Evolutionary conservation across 2,113 vertebrate genomes (phyloP).

Genomic region (Coturnix japonica): DNA sequence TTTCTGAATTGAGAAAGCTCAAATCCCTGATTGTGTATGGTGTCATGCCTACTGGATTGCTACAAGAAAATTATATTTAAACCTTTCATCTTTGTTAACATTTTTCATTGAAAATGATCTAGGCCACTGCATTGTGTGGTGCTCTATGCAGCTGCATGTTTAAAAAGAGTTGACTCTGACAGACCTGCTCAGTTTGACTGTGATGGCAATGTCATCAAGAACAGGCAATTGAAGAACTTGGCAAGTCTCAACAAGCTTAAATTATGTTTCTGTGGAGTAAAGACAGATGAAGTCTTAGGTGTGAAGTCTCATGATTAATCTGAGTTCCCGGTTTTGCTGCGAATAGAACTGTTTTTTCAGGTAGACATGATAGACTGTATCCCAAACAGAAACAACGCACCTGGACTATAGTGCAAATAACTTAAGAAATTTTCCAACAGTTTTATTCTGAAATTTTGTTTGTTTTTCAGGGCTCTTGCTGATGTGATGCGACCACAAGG

Average conservation of each 20-base stretch:
- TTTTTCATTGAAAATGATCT: background rate
- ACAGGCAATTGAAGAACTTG: background rate
- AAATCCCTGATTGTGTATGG: background rate
- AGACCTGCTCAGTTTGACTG: background rate
- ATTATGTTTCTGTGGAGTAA: background rate
- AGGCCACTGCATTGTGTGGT: background rate
- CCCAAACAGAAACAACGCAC: background rate
- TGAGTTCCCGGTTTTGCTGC: background rate
- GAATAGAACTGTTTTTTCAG: background rate
- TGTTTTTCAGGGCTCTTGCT: slow-evolving; percentile 90
- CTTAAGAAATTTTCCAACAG: background rate
- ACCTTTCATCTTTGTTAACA: background rate
- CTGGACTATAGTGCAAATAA: background rate
- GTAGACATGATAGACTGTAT: background rate
- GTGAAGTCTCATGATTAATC: slow-evolving; percentile 22
- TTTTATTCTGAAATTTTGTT: slow-evolving; percentile 4
- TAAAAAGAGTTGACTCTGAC: background rate
- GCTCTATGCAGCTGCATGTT: background rate
- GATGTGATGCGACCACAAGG: slow-evolving; percentile 95
- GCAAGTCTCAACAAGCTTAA: background rate
- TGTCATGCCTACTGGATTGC: background rate
- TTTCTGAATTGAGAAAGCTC: background rate
- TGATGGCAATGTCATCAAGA: background rate
- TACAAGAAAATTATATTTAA: background rate
- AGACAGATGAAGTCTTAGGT: background rate